Evolutionary conservation across 1,140 invertebrate species (phyloP).

Genomic region (Zophobas morio): DNA sequence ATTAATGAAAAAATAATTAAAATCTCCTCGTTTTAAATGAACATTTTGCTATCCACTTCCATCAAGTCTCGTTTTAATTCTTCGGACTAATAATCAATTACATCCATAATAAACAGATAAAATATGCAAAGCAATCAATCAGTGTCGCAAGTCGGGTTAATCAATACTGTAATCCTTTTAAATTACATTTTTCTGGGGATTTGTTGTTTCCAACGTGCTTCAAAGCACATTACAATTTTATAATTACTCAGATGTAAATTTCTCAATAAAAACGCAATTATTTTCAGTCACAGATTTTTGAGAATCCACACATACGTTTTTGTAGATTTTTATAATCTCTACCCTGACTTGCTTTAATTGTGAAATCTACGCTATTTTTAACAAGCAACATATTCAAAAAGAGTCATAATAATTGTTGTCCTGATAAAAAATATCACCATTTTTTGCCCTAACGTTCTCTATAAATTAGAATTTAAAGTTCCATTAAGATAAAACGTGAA

Average conservation of each 20-base stretch:
- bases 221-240: conserved; percentile 31
- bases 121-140: conserved; percentile 43
- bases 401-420: no score
- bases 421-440: no score
- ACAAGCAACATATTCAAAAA: no score
- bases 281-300: neutral
- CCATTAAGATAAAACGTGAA: no score
- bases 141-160: conserved; percentile 37
- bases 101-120: conserved; percentile 41
- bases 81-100: conserved; percentile 37
- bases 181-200: conserved; percentile 42
- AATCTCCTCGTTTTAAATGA: conserved; percentile 12
- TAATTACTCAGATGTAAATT: conserved; percentile 12
- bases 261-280: conserved; percentile 24
- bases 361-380: no score
- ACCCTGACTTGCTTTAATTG: no score
- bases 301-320: neutral
- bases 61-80: conserved; percentile 20
- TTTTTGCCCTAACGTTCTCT: no score
- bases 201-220: conserved; percentile 10
- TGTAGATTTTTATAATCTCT: no score
- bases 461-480: no score
- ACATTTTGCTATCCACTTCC: neutral
- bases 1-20: conserved; percentile 37
- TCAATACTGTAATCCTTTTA: conserved; percentile 35